Conservation (phyloP, 2,113 vertebrate genomes). For the Cavia aperea region DNA sequence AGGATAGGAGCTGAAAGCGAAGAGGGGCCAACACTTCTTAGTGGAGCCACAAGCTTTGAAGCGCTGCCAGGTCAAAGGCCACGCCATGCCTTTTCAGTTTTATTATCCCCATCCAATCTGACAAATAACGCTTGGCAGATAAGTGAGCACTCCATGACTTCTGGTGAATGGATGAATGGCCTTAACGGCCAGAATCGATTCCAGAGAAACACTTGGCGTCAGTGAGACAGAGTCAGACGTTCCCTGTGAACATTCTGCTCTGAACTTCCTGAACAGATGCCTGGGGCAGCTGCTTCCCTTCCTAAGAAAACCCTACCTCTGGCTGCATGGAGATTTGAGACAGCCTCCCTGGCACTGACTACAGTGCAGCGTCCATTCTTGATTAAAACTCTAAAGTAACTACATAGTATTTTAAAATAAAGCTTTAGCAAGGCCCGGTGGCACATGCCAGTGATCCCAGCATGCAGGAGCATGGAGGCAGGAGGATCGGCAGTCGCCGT, state of each 20-base stretch:
- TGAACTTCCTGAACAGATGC: constrained; percentile 47
- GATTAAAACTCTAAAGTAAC: constrained; percentile 34
- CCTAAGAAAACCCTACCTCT: background rate
- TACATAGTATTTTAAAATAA: background rate
- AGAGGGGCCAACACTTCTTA: constrained; percentile 5
- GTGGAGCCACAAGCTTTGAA: constrained; percentile 24
- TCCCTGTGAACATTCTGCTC: constrained; percentile 44
- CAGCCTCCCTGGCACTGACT: background rate
- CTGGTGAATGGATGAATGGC: constrained; percentile 42
- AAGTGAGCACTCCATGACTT: constrained; percentile 33
- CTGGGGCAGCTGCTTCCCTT: constrained; percentile 2
- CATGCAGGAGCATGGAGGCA: background rate
- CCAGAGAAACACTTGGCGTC: constrained; percentile 40
- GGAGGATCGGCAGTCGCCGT: background rate
- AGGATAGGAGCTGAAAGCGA: background rate
- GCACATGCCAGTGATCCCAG: background rate
- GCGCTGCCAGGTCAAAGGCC: constrained; percentile 16
- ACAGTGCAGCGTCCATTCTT: constrained; percentile 14
- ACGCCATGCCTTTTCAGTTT: background rate
- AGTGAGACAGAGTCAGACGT: background rate
- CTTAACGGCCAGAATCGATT: constrained; percentile 29
- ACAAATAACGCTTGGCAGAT: constrained; percentile 48
- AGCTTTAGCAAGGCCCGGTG: background rate
- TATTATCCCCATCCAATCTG: constrained; percentile 6
- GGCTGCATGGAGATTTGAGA: constrained; percentile 3